Evolutionary conservation across 2,797 vertebrate species (phyloP).

Genomic region (Alca torda): DNA sequence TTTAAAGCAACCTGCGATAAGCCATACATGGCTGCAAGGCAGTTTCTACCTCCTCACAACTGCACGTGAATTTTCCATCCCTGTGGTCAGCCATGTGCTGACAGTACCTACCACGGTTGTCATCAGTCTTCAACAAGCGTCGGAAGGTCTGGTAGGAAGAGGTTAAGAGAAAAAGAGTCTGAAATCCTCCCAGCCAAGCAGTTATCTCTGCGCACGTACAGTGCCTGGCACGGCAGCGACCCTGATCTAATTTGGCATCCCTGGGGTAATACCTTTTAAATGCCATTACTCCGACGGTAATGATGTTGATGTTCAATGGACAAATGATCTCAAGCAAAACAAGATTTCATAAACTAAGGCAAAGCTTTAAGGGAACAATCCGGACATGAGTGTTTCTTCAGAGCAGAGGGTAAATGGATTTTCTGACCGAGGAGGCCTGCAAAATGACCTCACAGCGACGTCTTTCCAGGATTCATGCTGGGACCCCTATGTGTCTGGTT

Average conservation of each 20-base stretch:
- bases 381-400: background rate
- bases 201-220: rapidly evolving
- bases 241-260: background rate
- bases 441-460: rapidly evolving
- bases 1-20: background rate
- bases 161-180: background rate
- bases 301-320: background rate
- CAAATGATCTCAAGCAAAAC: background rate
- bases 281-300: background rate
- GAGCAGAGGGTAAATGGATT: background rate
- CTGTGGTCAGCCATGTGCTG: background rate
- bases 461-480: background rate
- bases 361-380: background rate
- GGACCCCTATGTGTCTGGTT: background rate
- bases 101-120: background rate
- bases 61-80: rapidly evolving
- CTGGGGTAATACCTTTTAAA: background rate
- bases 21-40: rapidly evolving
- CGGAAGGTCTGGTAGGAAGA: background rate
- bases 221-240: background rate
- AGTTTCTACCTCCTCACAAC: background rate
- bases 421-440: background rate
- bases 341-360: background rate
- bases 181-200: background rate
- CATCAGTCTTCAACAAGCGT: background rate